Evolutionary conservation across 23 tunicate species (phyloP), one percentile per base, ranked within the genome.

Genomic region (Ciona savignyi): DNA sequence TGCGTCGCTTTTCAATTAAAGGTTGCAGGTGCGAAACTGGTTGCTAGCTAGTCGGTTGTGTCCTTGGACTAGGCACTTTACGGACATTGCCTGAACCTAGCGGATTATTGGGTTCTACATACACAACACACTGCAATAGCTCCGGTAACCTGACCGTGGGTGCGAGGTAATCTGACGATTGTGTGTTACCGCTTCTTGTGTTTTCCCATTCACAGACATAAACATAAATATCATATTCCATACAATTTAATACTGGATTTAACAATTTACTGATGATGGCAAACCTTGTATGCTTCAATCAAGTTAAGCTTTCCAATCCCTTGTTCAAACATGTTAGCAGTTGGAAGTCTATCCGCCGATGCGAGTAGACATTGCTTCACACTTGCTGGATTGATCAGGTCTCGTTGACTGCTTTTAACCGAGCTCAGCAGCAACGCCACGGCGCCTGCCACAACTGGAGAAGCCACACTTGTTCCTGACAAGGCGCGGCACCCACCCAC

Each of bases 391-490:
- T 89, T 95, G 1, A 84, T 68, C 23, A 83, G 22, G 9, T 23
- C 15, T 34, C 48, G 29, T 11, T 73, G 60, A 24, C 72, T 32
- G 11, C 66, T 63, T 29, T 70, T 80, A 20, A 90, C 80, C 4
- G 99, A 78, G 30, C 96, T 89, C 22, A 82, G 74, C 30, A 95
- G 83, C 63, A 95, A 70, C 4, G 99, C 83, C 22, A 95, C 88
- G 0, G 88, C 99, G 34, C 99, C 99, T 2, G 93, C 80, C 1
- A 93, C 95, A 4, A 95, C 96, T 35, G 99, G 99, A 2, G 96
- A 81, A 3, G 96, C 99, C 4, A 95, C 99, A 69, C 96, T 89
- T 42, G 99, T 95, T 1, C 99, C 99, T n/a, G 99, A 95, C 64
- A 95, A 67, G 29, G 96, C 65, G 1, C 90, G 80, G 49, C 90